Evolutionary conservation across 1,140 invertebrate genomes (phyloP).

Genomic region (Lepidotrigona ventralis): DNA sequence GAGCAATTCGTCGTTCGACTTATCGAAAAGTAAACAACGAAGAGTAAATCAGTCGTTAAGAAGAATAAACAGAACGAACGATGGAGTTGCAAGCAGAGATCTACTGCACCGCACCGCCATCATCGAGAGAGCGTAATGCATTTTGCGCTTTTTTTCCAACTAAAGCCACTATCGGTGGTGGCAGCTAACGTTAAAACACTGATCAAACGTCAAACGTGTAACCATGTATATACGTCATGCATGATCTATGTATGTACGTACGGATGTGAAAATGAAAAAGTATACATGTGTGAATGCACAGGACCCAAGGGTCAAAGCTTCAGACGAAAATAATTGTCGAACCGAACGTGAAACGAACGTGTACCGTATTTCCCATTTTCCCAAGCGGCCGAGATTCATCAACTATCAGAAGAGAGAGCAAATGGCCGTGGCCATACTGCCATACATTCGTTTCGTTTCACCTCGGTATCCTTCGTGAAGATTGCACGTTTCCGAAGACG

Average conservation of each 20-base stretch:
- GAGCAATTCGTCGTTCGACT: background rate
- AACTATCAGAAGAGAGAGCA: background rate
- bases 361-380: background rate
- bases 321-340: background rate
- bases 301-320: background rate
- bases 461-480: background rate
- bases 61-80: background rate
- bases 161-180: background rate
- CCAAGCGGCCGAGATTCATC: background rate
- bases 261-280: background rate
- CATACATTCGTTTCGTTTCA: background rate
- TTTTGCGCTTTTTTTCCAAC: background rate
- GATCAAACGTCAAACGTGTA: background rate
- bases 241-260: background rate
- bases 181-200: background rate
- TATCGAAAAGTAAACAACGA: background rate
- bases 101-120: background rate
- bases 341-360: background rate
- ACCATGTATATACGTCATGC: too few species aligned
- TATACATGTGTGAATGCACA: background rate
- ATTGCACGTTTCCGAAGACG: background rate
- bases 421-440: slow-evolving; percentile 25
- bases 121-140: background rate
- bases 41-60: background rate
- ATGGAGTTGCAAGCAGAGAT: background rate